Evolutionary conservation across 2,888 invertebrate species (phyloP), one percentile per base, ranked within the genome.

Genomic region (Leptogaster cylindrica): DNA sequence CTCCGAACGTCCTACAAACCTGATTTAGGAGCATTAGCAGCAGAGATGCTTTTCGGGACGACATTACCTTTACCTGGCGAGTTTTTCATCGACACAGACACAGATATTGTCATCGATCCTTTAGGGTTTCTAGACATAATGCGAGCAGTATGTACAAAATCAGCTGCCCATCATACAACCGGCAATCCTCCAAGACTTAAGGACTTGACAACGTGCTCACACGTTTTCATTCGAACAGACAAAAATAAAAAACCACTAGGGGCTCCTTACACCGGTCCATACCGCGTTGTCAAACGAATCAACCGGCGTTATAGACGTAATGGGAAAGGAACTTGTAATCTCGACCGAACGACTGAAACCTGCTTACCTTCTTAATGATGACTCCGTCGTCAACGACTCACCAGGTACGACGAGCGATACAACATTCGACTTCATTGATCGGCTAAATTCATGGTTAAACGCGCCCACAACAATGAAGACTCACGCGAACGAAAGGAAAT

Each of bases 11-110:
- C 72, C 3, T 68, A 68, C 18, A 77, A 77, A 63, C 76, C 76
- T 41, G 76, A 78, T 66, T 25, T 76, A 2, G 52, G 73, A 18
- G 69, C 74, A 5, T 74, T 75, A 2, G 66, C 76, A 23, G 75
- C 77, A 1, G 75, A 77, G 41, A 64, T 79, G 50, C 70, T 78
- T 0, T 78, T 76, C 63, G 77, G 78, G 0, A 69, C 70, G 33
- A 48, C 70, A 0, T 55, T 78, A 3, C 70, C 73, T 2, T 28
- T 79, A 5, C 77, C 71, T 14, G 67, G 66, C 0, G 69, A 72
- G 16, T 71, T 73, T 68, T 70, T 72, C 74, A 33, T 68, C 8
- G 58, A 72, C 12, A 25, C 44, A n/a, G 65, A 68, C 8, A 8
- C 27, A 7, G 48, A 70, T 50, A 61, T 69, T 31, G 28, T 48